Evolutionary conservation across 1,140 invertebrate species (phyloP).

Genomic region (Ceratina japonica): DNA sequence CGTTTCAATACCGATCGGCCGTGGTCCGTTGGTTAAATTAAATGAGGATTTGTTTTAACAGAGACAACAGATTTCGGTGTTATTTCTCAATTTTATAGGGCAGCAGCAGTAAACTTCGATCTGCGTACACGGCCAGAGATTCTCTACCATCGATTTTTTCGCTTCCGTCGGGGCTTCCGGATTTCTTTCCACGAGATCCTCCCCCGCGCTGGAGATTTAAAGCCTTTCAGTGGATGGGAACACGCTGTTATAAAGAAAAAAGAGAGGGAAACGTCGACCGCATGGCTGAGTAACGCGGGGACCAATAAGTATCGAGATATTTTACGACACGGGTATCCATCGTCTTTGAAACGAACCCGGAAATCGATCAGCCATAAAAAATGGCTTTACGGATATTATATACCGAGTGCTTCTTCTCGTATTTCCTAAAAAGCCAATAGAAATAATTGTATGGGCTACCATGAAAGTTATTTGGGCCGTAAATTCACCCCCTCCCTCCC

Average conservation of each 20-base stretch:
- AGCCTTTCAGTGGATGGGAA: slow-evolving; percentile 22
- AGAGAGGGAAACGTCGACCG: slow-evolving; percentile 17
- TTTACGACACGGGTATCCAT: slow-evolving; percentile 3
- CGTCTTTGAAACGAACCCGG: background rate
- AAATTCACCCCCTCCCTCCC: too few relatives aligned
- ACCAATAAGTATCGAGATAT: slow-evolving; percentile 31
- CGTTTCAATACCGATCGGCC: too few relatives aligned
- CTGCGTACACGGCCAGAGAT: slow-evolving; percentile 8
- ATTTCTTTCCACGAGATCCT: slow-evolving; percentile 26
- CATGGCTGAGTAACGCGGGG: background rate
- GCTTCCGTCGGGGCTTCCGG: slow-evolving; percentile 21
- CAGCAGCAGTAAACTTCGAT: slow-evolving; percentile 1
- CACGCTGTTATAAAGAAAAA: slow-evolving; percentile 33
- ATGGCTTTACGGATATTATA: background rate
- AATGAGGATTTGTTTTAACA: too few relatives aligned
- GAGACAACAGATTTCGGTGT: too few relatives aligned
- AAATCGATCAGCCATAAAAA: background rate
- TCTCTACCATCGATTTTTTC: slow-evolving; percentile 44
- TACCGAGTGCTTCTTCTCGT: background rate
- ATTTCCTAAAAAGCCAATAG: background rate
- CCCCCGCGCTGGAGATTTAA: slow-evolving; percentile 14
- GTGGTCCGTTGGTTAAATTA: too few relatives aligned
- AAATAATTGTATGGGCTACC: background rate
- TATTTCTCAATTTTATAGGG: background rate
- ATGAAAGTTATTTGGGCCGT: too few relatives aligned